phyloP scores from a whole-genome alignment of 2,797 vertebrate genomes.

The Rhincodon typus region DNA sequence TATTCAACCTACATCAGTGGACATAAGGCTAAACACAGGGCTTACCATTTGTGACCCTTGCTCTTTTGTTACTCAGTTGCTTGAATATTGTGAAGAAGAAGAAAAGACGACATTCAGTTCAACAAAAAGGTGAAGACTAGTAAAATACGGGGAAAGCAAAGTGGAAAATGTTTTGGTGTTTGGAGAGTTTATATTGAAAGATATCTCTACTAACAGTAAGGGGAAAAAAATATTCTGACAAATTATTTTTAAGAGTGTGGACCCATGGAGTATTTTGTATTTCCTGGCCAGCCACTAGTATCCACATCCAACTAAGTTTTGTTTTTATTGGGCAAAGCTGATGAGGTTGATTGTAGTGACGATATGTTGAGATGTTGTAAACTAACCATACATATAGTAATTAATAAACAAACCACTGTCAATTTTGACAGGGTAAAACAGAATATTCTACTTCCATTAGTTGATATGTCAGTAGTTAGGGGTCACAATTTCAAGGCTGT shows the following conservation, averaged over 20 bases:
- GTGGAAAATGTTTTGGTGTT: neutral
- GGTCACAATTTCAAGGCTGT: no score
- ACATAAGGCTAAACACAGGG: neutral
- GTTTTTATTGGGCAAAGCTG: neutral
- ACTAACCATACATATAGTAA: neutral
- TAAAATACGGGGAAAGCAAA: neutral
- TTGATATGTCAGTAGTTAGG: no score
- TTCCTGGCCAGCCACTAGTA: neutral
- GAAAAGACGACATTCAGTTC: neutral
- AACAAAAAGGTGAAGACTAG: slow-evolving; percentile 1
- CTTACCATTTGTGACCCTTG: neutral
- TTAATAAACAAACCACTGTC: neutral
- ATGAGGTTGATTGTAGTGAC: neutral
- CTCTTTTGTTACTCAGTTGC: neutral
- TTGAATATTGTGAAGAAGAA: neutral
- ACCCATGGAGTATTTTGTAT: neutral
- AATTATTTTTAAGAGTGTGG: neutral
- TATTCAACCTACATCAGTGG: no score
- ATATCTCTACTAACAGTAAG: neutral
- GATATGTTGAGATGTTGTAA: neutral
- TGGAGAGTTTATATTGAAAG: neutral
- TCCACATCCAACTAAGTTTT: neutral
- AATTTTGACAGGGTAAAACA: no score
- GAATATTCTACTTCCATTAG: no score
- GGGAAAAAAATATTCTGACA: neutral